Percentiles rank a stretch among this genome's conserved stretches.
These are phyloP conservation scores for Chamaea fasciata DNA, from an alignment of 2,113 vertebrate genomes.

Conservation along the genomic window DNA sequence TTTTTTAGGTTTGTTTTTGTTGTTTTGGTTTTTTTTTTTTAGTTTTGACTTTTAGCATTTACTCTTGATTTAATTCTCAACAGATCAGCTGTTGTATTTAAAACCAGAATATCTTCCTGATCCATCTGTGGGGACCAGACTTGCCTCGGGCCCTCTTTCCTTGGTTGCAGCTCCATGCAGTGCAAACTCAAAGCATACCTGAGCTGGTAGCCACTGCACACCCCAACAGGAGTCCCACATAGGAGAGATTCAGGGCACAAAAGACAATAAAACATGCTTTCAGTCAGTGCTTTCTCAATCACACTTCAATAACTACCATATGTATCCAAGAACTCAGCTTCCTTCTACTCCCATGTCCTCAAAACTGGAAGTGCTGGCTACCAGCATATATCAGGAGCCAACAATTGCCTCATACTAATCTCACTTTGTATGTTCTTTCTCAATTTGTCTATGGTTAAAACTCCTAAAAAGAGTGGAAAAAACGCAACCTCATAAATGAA, in stretches of 20 bases:
- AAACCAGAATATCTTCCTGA: background rate
- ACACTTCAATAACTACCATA: background rate
- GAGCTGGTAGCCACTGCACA: background rate
- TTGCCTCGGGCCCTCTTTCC: background rate
- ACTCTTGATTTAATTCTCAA: background rate
- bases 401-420: background rate
- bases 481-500: background rate
- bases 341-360: background rate
- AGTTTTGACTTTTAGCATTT: background rate
- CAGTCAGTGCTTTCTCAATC: background rate
- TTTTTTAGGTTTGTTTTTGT: background rate
- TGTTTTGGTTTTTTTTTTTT: background rate
- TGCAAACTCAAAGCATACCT: background rate
- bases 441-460: background rate
- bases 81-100: background rate
- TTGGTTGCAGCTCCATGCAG: background rate
- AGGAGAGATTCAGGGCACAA: background rate
- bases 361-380: background rate
- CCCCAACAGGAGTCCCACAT: background rate
- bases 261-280: background rate
- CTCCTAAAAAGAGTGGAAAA: background rate
- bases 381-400: background rate
- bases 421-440: background rate
- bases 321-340: background rate
- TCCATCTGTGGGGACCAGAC: background rate